These are phyloP conservation scores for Tetropium fuscum DNA, from an alignment of 2,888 invertebrate genomes.

Conservation along the genomic window DNA sequence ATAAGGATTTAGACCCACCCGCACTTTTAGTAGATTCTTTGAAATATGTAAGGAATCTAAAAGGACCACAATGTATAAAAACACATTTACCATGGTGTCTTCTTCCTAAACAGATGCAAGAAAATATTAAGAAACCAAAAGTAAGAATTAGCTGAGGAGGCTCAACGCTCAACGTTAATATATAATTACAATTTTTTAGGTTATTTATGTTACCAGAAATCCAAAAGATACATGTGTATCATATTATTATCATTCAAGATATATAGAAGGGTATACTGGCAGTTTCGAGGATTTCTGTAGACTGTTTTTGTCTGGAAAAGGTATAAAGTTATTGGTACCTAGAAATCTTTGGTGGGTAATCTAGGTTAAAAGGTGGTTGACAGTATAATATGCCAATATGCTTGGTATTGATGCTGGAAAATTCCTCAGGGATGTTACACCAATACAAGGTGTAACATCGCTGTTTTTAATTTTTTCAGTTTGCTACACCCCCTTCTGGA, in stretches of 20 bases:
- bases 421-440: no score
- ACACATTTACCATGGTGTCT: constrained; percentile 74
- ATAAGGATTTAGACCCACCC: constrained; percentile 53
- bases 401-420: no score
- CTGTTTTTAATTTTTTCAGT: no score
- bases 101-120: constrained; percentile 68
- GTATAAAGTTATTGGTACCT: no score
- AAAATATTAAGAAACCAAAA: constrained; percentile 62
- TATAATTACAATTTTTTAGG: constrained; percentile 62
- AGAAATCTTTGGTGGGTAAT: no score
- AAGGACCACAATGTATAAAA: constrained; percentile 70
- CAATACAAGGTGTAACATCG: no score
- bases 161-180: no score
- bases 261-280: constrained; percentile 70
- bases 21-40: constrained; percentile 51
- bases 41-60: constrained; percentile 44
- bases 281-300: constrained; percentile 72
- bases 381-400: no score
- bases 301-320: constrained; percentile 71
- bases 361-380: no score
- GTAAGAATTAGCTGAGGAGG: no score
- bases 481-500: no score
- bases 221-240: constrained; percentile 80
- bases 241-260: constrained; percentile 75
- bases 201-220: constrained; percentile 79